phyloP scores from a whole-genome alignment of 2,113 vertebrate species.

The Pipa parva region DNA sequence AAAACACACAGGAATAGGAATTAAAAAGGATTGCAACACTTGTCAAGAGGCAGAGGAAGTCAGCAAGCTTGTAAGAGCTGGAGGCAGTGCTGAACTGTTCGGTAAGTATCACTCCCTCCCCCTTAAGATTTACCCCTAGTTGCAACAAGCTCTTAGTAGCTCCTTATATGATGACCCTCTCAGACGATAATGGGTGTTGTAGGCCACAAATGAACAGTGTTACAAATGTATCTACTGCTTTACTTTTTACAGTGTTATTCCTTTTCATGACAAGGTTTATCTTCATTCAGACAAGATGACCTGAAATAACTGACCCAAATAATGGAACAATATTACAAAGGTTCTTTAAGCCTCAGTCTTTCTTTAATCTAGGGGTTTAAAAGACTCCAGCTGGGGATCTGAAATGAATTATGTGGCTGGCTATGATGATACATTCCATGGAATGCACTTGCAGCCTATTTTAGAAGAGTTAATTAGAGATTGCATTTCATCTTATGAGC shows the following conservation, averaged over 20 bases:
- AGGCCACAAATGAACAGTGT: conserved; percentile 1
- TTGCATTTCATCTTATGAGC: conserved; percentile 14
- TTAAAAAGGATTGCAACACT: too few species aligned
- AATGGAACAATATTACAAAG: conserved; percentile 7
- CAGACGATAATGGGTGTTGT: too few species aligned
- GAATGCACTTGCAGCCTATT: conserved; percentile 25
- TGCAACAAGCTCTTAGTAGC: too few species aligned
- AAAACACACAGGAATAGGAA: too few species aligned
- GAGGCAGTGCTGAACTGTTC: too few species aligned
- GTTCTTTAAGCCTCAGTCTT: conserved; percentile 29
- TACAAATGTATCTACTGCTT: neutral
- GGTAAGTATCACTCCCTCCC: too few species aligned
- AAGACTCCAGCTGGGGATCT: conserved; percentile 16
- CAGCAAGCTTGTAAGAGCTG: too few species aligned
- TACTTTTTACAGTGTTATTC: conserved; percentile 1
- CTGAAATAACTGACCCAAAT: conserved; percentile 29
- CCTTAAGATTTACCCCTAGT: too few species aligned
- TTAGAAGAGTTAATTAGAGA: conserved; percentile 35
- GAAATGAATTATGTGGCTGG: conserved; percentile 30
- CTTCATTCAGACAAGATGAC: conserved; percentile 28
- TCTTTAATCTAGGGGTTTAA: conserved; percentile 16
- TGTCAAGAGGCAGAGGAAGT: too few species aligned
- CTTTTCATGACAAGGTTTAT: conserved; percentile 18
- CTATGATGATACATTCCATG: conserved; percentile 20
- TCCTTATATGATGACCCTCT: too few species aligned